Conservation (phyloP, 2,888 invertebrate genomes). For the Holacanthella duospinosa region DNA sequence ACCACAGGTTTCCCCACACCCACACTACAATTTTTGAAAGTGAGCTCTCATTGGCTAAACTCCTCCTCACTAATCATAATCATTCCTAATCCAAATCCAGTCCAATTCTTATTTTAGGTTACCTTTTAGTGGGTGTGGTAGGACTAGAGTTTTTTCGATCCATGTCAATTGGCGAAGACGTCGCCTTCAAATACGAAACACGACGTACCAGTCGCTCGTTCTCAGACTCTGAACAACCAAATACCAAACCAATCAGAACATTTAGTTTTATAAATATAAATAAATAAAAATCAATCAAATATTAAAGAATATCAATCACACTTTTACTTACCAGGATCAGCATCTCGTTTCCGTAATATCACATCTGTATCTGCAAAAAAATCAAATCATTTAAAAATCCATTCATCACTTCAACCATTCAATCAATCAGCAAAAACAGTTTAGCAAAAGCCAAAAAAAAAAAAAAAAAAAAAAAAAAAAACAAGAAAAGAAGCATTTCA, state of each 20-base stretch:
- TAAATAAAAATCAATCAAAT: neutral
- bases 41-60: neutral
- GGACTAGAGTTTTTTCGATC: constrained; percentile 35
- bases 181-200: constrained; percentile 89
- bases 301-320: neutral
- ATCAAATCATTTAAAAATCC: constrained; percentile 1
- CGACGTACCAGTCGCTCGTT: constrained; percentile 69
- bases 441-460: neutral
- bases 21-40: neutral
- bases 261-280: neutral
- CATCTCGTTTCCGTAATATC: constrained; percentile 33
- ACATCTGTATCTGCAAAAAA: constrained; percentile 31
- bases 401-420: neutral
- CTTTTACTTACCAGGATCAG: constrained; percentile 30
- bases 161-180: constrained; percentile 45
- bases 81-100: neutral
- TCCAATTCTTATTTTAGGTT: neutral
- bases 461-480: constrained; percentile 7
- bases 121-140: constrained; percentile 37
- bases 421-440: neutral
- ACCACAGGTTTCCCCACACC: neutral
- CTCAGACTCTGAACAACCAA: constrained; percentile 55
- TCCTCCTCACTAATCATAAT: neutral
- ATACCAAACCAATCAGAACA: no score
- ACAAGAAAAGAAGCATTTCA: neutral